Percentiles rank a stretch among this genome's conserved stretches.
Conservation (phyloP, 2,888 invertebrate genomes). For the Chelonus formosanus region DNA sequence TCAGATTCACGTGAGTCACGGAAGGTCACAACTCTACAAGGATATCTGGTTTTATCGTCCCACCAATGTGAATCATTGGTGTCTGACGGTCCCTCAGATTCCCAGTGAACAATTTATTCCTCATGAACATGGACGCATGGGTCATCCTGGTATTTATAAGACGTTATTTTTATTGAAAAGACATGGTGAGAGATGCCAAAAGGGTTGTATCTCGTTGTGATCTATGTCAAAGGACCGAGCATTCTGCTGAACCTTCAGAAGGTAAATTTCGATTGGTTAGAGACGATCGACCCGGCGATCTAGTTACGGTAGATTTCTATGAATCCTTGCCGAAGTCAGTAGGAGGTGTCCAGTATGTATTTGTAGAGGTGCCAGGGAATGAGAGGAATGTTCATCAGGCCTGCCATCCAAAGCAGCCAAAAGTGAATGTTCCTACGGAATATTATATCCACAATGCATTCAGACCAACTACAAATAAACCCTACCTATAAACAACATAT, state of each 20-base stretch:
- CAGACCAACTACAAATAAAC: too few relatives aligned
- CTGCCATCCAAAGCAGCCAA: too few relatives aligned
- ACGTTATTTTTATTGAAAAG: slow-evolving; percentile 17
- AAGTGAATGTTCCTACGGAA: too few relatives aligned
- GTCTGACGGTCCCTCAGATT: neutral
- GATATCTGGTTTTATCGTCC: slow-evolving; percentile 4
- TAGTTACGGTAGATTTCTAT: slow-evolving; percentile 30
- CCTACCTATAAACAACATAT: too few relatives aligned
- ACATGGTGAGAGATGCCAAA: too few relatives aligned
- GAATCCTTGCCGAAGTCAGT: slow-evolving; percentile 24
- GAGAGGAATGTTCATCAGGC: too few relatives aligned
- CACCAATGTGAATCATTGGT: neutral
- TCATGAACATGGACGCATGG: neutral
- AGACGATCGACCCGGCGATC: slow-evolving; percentile 8
- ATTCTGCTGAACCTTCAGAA: slow-evolving; percentile 6
- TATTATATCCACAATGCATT: too few relatives aligned
- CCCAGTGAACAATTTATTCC: neutral
- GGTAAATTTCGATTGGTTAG: slow-evolving; percentile 11
- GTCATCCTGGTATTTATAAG: neutral
- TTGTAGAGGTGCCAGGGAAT: too few relatives aligned
- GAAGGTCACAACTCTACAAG: neutral
- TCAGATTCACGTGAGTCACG: too few relatives aligned
- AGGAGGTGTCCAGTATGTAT: slow-evolving; percentile 21
- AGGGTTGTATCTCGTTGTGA: too few relatives aligned
- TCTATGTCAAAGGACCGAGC: slow-evolving; percentile 23